phyloP scores from a whole-genome alignment of 2,113 vertebrate genomes.

The Corythaixoides concolor region DNA sequence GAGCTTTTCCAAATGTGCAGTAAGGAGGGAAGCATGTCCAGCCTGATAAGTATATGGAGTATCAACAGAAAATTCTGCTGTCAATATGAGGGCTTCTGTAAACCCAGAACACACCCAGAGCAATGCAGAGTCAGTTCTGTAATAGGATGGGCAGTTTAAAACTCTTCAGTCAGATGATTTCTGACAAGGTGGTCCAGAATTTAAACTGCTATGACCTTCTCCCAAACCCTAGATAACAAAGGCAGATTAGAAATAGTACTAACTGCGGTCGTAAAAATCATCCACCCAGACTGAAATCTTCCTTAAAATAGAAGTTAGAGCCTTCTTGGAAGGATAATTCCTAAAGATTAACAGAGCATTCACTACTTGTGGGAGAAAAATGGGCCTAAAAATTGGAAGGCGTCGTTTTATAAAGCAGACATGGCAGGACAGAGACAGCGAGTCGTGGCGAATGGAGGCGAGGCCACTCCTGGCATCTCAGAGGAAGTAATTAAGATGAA shows the following conservation, averaged over 20 bases:
- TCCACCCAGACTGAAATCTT: constrained; percentile 41
- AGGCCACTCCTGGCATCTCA: background rate
- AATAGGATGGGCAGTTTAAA: background rate
- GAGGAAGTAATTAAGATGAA: constrained; percentile 40
- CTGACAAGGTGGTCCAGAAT: background rate
- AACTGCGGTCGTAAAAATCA: constrained; percentile 21
- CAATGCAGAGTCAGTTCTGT: background rate
- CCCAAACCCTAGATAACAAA: constrained; percentile 31
- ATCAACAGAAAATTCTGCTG: background rate
- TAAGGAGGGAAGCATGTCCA: background rate
- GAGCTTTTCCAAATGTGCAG: background rate
- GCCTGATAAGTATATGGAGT: background rate
- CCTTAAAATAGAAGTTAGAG: constrained; percentile 63
- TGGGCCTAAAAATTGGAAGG: constrained; percentile 36
- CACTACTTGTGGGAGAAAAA: background rate
- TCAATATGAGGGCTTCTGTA: background rate
- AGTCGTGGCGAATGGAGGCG: background rate
- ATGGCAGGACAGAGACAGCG: background rate
- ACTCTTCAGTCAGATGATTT: constrained; percentile 12
- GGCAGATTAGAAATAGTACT: constrained; percentile 47
- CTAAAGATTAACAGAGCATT: constrained; percentile 64
- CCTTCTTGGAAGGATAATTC: constrained; percentile 48
- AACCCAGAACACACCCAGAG: background rate
- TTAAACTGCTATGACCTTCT: constrained; percentile 60
- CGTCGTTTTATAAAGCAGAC: background rate